These are phyloP conservation scores for Plagiodera versicolora DNA, from an alignment of 2,888 invertebrate genomes.

Conservation along the genomic window DNA sequence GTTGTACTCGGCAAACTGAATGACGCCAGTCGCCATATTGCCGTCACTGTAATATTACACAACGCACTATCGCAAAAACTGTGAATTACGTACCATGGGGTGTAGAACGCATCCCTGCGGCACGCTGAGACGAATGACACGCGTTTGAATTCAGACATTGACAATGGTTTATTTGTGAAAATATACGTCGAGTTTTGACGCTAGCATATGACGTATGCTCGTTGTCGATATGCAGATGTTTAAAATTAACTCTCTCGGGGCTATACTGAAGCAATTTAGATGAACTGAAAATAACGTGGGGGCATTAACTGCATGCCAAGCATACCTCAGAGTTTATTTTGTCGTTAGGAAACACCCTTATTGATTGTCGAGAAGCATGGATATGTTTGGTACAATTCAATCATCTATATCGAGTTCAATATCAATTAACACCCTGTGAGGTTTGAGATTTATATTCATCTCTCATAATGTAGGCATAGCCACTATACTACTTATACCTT, in stretches of 20 bases:
- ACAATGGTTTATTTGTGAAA: constrained; percentile 12
- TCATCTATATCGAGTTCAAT: no score
- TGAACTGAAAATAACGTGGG: constrained; percentile 44
- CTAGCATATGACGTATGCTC: constrained; percentile 27
- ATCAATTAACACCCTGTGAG: no score
- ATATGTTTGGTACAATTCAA: no score
- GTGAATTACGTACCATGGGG: neutral
- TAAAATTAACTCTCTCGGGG: constrained; percentile 42
- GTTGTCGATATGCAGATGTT: constrained; percentile 42
- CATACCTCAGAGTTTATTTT: neutral
- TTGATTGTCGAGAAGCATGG: no score
- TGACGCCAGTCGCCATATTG: no score
- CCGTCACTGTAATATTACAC: neutral
- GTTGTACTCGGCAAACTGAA: neutral
- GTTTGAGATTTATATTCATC: no score
- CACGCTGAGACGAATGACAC: constrained; percentile 12
- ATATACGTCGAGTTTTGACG: constrained; percentile 5
- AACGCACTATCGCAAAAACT: neutral
- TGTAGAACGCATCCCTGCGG: neutral
- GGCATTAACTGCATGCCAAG: constrained; percentile 36
- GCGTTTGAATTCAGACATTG: neutral
- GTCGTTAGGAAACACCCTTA: neutral
- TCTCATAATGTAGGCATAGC: no score
- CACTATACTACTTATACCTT: no score
- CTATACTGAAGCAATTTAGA: constrained; percentile 40